Evolutionary conservation across 1,140 invertebrate species (phyloP).

Genomic region (Nebria ingens): DNA sequence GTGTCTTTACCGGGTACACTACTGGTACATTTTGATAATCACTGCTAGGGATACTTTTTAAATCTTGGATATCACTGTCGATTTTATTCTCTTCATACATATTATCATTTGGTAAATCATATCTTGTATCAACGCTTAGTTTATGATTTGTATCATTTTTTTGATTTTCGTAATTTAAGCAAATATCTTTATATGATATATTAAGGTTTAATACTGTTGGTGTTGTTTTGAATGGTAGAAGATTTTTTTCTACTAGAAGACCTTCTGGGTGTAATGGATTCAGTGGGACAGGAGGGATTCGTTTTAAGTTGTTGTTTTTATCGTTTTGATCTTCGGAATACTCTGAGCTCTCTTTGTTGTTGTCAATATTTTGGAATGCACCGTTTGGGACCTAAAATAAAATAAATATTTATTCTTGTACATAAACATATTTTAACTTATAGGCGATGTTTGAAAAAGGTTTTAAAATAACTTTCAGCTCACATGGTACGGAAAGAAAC

Average conservation of each 20-base stretch:
- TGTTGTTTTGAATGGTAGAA: not conserved
- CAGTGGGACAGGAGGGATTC: not conserved
- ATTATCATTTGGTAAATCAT: no score
- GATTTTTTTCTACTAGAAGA: not conserved
- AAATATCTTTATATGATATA: not conserved
- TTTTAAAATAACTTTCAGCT: no score
- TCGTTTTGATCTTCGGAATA: not conserved
- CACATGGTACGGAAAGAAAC: no score
- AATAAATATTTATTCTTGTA: no score
- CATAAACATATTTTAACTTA: no score
- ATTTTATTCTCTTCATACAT: no score
- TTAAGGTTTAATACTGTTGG: not conserved
- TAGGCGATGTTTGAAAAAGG: no score
- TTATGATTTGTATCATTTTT: no score
- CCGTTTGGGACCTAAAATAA: not conserved
- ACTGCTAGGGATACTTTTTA: no score
- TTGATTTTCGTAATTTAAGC: not conserved
- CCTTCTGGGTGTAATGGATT: not conserved
- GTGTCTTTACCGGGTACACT: not conserved
- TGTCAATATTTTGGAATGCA: not conserved
- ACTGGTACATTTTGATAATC: not conserved
- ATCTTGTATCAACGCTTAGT: no score
- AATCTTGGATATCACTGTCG: no score
- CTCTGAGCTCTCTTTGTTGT: not conserved
- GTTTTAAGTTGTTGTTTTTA: not conserved